Evolutionary conservation across 2,888 invertebrate species (phyloP).

Genomic region (Strigamia crassipes): DNA sequence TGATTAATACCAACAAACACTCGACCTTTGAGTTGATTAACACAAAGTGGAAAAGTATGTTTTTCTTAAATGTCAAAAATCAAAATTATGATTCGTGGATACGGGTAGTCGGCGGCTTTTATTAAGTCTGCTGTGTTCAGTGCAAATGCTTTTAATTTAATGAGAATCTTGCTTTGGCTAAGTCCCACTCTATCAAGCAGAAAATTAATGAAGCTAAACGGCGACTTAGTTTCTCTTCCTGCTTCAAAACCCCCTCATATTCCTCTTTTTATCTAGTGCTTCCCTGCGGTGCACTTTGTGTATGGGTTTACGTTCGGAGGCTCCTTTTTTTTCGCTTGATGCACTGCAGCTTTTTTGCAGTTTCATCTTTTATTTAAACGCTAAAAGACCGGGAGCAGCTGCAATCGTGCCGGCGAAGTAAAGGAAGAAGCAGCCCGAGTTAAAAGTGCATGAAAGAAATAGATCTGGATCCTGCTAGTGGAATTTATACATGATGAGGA

Average conservation of each 20-base stretch:
- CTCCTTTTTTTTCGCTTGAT: conserved; percentile 21
- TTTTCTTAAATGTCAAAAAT: not conserved
- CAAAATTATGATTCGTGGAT: not conserved
- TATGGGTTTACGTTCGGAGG: not conserved
- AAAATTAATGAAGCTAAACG: conserved; percentile 29
- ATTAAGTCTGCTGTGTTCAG: not conserved
- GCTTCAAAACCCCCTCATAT: not conserved
- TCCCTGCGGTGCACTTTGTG: conserved; percentile 14
- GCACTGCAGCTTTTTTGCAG: conserved; percentile 19
- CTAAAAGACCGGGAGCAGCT: conserved; percentile 15
- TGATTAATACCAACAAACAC: not conserved
- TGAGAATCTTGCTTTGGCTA: conserved; percentile 28
- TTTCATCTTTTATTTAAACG: conserved; percentile 28
- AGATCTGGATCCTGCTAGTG: no score
- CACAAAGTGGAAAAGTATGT: not conserved
- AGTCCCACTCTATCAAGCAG: conserved; percentile 31
- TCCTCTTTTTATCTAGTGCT: not conserved
- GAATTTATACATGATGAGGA: no score
- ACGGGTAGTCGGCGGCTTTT: not conserved
- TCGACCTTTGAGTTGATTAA: no score
- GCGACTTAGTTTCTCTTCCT: conserved; percentile 28
- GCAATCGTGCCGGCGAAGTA: not conserved
- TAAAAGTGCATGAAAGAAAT: conserved; percentile 17
- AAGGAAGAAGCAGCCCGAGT: not conserved
- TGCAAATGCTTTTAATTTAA: conserved; percentile 30